A percentile compares a stretch with the other conserved stretches of the same genome.
phyloP scores from a whole-genome alignment of 1,140 invertebrate species.

The Maniola jurtina region DNA sequence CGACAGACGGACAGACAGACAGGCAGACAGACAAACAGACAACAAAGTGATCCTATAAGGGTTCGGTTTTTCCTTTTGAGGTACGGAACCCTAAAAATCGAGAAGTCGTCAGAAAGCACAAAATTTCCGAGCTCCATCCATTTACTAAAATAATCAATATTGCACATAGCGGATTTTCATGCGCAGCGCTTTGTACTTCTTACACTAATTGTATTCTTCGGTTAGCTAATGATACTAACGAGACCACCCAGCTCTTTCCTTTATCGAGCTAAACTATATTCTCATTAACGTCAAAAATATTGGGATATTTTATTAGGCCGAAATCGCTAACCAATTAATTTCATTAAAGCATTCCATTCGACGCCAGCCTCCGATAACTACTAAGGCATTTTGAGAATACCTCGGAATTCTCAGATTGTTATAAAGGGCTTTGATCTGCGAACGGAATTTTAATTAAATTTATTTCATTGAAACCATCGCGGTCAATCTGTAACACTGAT shows the following conservation, averaged over 20 bases:
- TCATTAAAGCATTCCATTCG: slow-evolving; percentile 65
- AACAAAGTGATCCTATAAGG: too few relatives aligned
- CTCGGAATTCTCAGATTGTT: slow-evolving; percentile 48
- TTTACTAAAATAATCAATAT: too few relatives aligned
- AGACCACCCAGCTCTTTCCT: slow-evolving; percentile 22
- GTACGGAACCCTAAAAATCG: too few relatives aligned
- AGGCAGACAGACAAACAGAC: too few relatives aligned
- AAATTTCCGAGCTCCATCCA: too few relatives aligned
- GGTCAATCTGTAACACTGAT: slow-evolving; percentile 23
- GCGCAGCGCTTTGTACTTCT: too few relatives aligned
- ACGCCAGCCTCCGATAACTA: slow-evolving; percentile 53
- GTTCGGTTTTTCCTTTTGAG: too few relatives aligned
- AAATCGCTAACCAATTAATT: slow-evolving; percentile 64
- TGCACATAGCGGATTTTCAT: too few relatives aligned
- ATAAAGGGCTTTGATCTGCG: slow-evolving; percentile 43
- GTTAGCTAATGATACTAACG: slow-evolving; percentile 4
- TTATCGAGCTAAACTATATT: slow-evolving; percentile 45
- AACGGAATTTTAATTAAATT: slow-evolving; percentile 70
- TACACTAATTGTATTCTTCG: too few relatives aligned
- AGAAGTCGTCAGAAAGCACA: too few relatives aligned
- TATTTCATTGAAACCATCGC: slow-evolving; percentile 35
- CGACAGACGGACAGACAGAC: too few relatives aligned
- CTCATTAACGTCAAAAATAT: slow-evolving; percentile 58
- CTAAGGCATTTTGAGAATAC: slow-evolving; percentile 62
- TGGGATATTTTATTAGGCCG: slow-evolving; percentile 49